phyloP scores from a whole-genome alignment of 2,888 invertebrate species.

The Mantis religiosa region DNA sequence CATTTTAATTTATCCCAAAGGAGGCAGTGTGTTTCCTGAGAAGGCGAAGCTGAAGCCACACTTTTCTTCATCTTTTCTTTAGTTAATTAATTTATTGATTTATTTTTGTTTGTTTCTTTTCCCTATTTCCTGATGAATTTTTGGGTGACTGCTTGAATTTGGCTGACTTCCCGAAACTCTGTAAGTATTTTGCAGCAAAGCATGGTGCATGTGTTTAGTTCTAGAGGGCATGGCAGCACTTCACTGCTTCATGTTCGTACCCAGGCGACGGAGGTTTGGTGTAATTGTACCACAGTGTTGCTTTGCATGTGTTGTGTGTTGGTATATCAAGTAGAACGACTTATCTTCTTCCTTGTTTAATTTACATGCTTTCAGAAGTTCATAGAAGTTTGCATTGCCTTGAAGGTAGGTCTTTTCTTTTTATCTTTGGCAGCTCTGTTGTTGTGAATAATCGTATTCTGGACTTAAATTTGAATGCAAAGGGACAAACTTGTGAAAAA shows the following conservation, averaged over 20 bases:
- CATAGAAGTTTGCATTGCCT: conserved; percentile 90
- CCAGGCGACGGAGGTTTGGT: no score
- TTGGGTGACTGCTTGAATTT: conserved; percentile 30
- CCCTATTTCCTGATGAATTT: conserved; percentile 26
- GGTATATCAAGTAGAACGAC: not conserved
- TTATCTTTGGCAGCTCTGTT: not conserved
- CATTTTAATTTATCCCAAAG: not conserved
- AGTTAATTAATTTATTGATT: conserved; percentile 28
- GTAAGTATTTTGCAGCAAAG: conserved; percentile 24
- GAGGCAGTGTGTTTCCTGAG: not conserved
- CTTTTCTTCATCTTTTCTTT: not conserved
- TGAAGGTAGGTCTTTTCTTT: conserved; percentile 63
- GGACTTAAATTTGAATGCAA: no score
- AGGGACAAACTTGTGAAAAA: no score
- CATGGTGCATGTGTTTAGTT: not conserved
- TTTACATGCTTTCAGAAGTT: conserved; percentile 76
- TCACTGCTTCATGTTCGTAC: not conserved
- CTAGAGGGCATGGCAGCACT: not conserved
- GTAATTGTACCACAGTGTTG: not conserved
- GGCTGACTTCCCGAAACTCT: conserved; percentile 22
- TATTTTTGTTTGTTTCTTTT: conserved; percentile 25
- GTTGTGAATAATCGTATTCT: not conserved
- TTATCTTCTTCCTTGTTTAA: conserved; percentile 34
- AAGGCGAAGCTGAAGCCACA: not conserved
- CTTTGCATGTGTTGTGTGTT: not conserved